Percentiles rank a stretch among this genome's conserved stretches.
Evolutionary conservation across 2,113 vertebrate genomes (phyloP).

Genomic region (Progne subis): DNA sequence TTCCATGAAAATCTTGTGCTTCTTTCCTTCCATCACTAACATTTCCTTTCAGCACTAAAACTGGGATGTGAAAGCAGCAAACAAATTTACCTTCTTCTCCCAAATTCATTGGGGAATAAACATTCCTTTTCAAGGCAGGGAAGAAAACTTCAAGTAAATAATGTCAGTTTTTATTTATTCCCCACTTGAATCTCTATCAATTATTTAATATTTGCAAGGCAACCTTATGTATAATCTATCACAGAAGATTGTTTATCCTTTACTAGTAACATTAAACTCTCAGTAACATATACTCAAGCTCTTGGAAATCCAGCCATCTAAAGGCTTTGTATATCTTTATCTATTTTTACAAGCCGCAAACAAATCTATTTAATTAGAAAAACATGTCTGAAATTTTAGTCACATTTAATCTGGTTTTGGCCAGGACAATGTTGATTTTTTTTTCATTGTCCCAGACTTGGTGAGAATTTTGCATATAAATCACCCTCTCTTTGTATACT

Average conservation of each 20-base stretch:
- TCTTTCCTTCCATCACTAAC: not conserved
- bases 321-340: not conserved
- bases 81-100: not conserved
- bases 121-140: not conserved
- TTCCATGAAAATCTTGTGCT: not conserved
- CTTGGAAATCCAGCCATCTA: not conserved
- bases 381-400: not conserved
- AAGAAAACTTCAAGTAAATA: conserved; percentile 6
- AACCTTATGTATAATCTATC: not conserved
- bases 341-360: conserved; percentile 43
- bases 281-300: not conserved
- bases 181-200: not conserved
- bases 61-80: not conserved
- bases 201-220: conserved; percentile 13
- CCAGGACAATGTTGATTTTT: no score
- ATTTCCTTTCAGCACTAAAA: not conserved
- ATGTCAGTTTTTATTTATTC: not conserved
- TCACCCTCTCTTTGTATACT: not conserved
- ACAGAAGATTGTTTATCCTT: conserved; percentile 34
- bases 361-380: conserved; percentile 40
- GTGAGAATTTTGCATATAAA: not conserved
- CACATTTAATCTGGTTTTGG: not conserved
- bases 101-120: not conserved
- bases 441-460: not conserved
- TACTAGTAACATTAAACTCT: conserved; percentile 11